Percentiles rank a stretch among this genome's conserved stretches.
phyloP scores from a whole-genome alignment of 2,888 invertebrate species.

The Sisyra nigra region DNA sequence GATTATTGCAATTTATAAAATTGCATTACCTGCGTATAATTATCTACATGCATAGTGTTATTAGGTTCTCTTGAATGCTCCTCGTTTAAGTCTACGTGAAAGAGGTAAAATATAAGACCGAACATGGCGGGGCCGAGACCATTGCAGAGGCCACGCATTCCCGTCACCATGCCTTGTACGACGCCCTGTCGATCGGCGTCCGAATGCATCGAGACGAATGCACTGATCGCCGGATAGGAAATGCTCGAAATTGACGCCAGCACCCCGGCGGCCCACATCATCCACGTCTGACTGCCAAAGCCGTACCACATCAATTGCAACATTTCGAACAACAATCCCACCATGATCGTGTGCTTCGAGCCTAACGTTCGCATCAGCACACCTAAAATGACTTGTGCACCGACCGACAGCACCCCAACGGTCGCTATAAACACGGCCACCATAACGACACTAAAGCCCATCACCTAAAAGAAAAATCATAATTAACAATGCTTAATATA shows the following conservation, averaged over 20 bases:
- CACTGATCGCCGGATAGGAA: constrained; percentile 97
- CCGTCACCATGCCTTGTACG: constrained; percentile 96
- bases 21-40: constrained; percentile 30
- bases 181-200: constrained; percentile 95
- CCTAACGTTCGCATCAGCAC: constrained; percentile 58
- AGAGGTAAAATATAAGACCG: constrained; percentile 95
- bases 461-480: constrained; percentile 35
- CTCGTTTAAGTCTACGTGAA: constrained; percentile 92
- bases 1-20: not conserved
- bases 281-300: constrained; percentile 91
- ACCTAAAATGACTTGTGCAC: constrained; percentile 77
- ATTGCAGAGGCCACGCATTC: constrained; percentile 94
- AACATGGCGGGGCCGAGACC: constrained; percentile 98
- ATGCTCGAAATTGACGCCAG: constrained; percentile 91
- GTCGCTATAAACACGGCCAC: constrained; percentile 96
- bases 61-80: constrained; percentile 33
- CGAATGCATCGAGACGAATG: constrained; percentile 95
- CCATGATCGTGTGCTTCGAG: constrained; percentile 92
- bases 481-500: not conserved
- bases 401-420: constrained; percentile 89
- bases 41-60: constrained; percentile 26
- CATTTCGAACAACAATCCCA: constrained; percentile 93
- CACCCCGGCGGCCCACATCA: constrained; percentile 99
- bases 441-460: constrained; percentile 89
- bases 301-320: constrained; percentile 96